Evolutionary conservation across 2,888 invertebrate genomes (phyloP), one percentile per base, ranked within the genome.

Genomic region (Drosophila melanosoma): DNA sequence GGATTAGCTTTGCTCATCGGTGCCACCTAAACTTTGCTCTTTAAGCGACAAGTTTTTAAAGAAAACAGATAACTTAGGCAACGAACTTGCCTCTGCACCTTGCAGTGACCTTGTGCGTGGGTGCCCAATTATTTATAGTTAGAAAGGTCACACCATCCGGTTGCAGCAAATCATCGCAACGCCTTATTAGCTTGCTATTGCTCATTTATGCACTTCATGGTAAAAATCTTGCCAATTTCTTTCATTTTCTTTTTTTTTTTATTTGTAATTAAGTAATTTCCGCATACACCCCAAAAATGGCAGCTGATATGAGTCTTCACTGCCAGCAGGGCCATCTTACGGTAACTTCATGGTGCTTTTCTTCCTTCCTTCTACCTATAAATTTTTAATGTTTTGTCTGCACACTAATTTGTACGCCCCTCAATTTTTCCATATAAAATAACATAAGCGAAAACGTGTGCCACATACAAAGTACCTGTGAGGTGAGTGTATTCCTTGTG

Each of bases 361-460:
- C 3, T 17, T 52, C 38, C 45, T 38, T 36, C 51, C 33, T 20
- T 51, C 10, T 38, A 12, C 17, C 61, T 35, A 6, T 32, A 15
- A 32, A 3, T 29, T 51, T 65, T 60, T 65, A 57, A n/a, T 38
- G 45, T 66, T 48, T 57, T 42, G 63, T 63, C 65, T 69, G 69
- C 77, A 76, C 84, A 74, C 79, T 83, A 83, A 83, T 79, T 86
- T 81, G 71, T 58, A 72, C 88, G 81, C 89, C 85, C 83, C 83
- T 81, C 87, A 81, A 89, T 89, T 87, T 84, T 74, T 83, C 67
- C 70, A 69, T 68, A 69, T 86, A 15, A 15, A 26, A 35, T 54
- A 72, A 71, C 74, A 79, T 90, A 74, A 86, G 74, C 72, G 60
- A 70, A 88, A 83, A 87, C 90, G 87, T 87, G 87, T 77, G 77